Conservation (phyloP, 2,888 invertebrate species). For the Nemoura dubitans region DNA sequence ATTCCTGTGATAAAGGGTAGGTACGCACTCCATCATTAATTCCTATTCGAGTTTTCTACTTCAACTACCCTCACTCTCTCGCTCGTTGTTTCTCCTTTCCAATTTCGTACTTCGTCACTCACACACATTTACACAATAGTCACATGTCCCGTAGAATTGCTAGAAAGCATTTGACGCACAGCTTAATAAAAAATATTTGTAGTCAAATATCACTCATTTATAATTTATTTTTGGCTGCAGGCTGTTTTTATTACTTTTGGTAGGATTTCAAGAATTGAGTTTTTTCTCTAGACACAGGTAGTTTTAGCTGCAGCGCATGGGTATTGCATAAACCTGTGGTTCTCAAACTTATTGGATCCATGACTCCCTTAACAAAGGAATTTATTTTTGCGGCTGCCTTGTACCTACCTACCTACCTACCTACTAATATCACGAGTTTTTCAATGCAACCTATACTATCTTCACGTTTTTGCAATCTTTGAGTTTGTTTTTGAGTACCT, state of each 20-base stretch:
- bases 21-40: conserved; percentile 50
- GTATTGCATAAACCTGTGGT: no score
- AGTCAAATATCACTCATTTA: neutral
- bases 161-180: neutral
- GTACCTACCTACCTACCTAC: no score
- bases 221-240: neutral
- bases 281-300: neutral
- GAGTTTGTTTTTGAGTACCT: no score
- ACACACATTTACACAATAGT: neutral
- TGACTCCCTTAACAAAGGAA: no score
- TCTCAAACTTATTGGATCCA: no score
- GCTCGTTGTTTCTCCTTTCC: neutral
- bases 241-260: neutral
- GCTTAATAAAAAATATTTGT: neutral
- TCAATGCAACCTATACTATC: no score
- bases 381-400: no score
- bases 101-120: neutral
- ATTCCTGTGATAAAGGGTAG: conserved; percentile 62
- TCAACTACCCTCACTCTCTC: neutral
- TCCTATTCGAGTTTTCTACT: neutral
- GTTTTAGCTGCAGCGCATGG: neutral
- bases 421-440: no score
- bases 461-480: no score
- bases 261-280: neutral
- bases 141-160: neutral